Evolutionary conservation across 2,113 vertebrate genomes (phyloP).

Genomic region (Pseudorasbora parva): DNA sequence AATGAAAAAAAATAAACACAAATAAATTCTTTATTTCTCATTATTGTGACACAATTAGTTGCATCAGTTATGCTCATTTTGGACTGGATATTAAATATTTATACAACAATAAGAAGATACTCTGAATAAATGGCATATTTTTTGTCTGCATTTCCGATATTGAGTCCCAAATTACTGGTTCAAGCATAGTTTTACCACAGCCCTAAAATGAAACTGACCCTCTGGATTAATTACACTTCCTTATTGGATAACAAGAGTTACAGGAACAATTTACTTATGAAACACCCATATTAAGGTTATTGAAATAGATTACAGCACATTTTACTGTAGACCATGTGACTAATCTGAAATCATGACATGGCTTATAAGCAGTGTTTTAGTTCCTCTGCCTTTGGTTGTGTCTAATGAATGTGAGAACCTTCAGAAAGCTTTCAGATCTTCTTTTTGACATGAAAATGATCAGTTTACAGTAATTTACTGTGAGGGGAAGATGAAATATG

Average conservation of each 20-base stretch:
- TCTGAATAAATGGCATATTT: not conserved
- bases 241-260: not conserved
- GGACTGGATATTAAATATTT: not conserved
- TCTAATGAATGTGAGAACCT: not conserved
- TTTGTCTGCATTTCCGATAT: not conserved
- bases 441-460: not conserved
- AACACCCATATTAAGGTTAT: not conserved
- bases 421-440: not conserved
- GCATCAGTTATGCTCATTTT: not conserved
- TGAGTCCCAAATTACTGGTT: not conserved
- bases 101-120: not conserved
- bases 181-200: not conserved
- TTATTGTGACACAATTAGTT: not conserved
- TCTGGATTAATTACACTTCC: not conserved
- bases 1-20: no score
- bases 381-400: constrained; percentile 4
- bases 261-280: constrained; percentile 3
- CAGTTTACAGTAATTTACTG: not conserved
- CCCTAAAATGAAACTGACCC: not conserved
- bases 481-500: no score
- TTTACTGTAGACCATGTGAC: not conserved
- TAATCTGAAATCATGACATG: not conserved
- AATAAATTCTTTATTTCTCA: not conserved
- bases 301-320: not conserved
- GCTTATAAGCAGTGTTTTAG: not conserved